Base-by-base conservation (phyloP, 92 coral and sea anemone species). In the Phenganax subtilis region DNA sequence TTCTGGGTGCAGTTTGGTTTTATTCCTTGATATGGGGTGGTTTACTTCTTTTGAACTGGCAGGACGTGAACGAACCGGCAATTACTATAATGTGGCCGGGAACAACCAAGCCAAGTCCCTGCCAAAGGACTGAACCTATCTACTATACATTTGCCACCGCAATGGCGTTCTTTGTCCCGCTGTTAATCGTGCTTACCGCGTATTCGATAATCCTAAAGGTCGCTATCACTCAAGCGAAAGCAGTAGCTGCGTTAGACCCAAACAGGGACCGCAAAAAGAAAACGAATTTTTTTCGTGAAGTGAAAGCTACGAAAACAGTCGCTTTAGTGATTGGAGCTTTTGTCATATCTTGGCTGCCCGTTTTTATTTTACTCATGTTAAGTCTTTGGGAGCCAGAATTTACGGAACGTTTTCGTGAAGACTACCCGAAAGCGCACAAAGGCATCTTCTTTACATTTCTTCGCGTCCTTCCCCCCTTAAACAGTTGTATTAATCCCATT, bases 221-320 rank as follows among this genome's bases (percentile, higher is more conserved):
- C 0, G 99, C 99, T 17, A 74, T 88, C 52, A 77, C 82, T 6
- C 99, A 96, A 51, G 93, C 98, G 52, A 91, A 89, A 67, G 89
- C 93, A 7, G 82, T 93, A 6, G 93, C 93, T 0, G 85, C 90
- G 9, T 89, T 87, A 6, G 97, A 91, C 20, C 93, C 91, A 44
- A 88, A 54, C 82, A 86, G 87, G 75, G 81, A 90, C 9, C 77
- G 85, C 0, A 87, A 87, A 62, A 88, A 75, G 69, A 89, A 85
- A 20, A 91, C 88, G 10, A 86, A 86, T 62, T 79, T 79, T 51
- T 79, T 79, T 25, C 97, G 99, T 31, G 99, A 96, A 79, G 91
- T 96, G 64, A 96, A 96, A 80, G 99, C 97, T 12, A 96, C 99
- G 54, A 96, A 96, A 60, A 90, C 93, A n/a, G 88, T 96, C 16